Conservation (phyloP, 1,140 invertebrate genomes). For the Cotesia typhae region DNA sequence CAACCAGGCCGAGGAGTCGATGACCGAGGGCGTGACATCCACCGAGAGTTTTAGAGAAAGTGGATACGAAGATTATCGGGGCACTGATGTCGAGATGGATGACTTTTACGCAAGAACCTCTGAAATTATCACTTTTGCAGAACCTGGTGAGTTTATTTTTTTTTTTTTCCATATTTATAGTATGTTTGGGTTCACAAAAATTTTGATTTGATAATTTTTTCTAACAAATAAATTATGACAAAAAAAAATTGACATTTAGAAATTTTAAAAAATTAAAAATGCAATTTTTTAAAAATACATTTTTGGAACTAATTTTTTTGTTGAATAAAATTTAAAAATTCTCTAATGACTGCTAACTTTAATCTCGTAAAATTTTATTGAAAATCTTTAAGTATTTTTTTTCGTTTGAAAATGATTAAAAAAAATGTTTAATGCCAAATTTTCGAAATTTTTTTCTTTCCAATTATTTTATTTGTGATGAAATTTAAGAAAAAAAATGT, state of each 20-base stretch:
- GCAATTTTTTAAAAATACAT: no score
- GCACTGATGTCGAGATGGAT: conserved; percentile 66
- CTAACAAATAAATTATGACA: no score
- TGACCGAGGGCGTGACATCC: conserved; percentile 36
- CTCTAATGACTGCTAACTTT: no score
- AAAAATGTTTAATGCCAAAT: background rate
- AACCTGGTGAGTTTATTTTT: conserved; percentile 72
- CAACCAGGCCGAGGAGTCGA: conserved; percentile 44
- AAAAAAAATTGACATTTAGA: no score
- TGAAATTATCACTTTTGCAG: conserved; percentile 84
- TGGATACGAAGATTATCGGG: conserved; percentile 47
- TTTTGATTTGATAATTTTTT: no score
- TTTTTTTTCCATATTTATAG: background rate
- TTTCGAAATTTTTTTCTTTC: background rate
- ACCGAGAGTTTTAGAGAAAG: conserved; percentile 46
- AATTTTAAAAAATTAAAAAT: no score
- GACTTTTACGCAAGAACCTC: conserved; percentile 82
- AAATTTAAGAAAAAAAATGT: no score
- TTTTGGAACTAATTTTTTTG: no score
- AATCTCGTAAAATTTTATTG: background rate
- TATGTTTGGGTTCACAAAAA: background rate
- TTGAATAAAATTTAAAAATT: no score
- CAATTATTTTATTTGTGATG: no score
- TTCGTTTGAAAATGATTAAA: background rate
- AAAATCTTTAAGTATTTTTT: no score